Percentiles rank a stretch among this genome's conserved stretches.
Evolutionary conservation across 2,113 vertebrate species (phyloP).

Genomic region (Thryonomys swinderianus): DNA sequence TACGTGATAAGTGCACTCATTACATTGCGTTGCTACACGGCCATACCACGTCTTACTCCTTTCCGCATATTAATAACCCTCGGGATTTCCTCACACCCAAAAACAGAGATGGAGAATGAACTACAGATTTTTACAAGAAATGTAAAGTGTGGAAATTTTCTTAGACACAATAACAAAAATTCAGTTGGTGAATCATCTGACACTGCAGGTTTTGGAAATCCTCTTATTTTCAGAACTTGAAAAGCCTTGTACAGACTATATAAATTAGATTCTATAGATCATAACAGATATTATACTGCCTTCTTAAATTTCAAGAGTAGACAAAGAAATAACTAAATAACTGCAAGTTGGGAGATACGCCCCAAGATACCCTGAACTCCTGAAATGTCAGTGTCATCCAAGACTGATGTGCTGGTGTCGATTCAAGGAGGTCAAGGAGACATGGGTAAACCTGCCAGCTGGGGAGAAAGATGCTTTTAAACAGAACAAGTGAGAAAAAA

Average conservation of each 20-base stretch:
- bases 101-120: not conserved
- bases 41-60: not conserved
- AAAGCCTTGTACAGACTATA: not conserved
- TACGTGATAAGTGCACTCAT: not conserved
- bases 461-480: not conserved
- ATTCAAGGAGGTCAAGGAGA: not conserved
- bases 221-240: not conserved
- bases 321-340: not conserved
- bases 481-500: not conserved
- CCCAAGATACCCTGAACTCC: not conserved
- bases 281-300: not conserved
- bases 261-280: not conserved
- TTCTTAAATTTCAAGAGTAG: constrained; percentile 10
- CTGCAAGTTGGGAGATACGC: not conserved
- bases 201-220: not conserved
- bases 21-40: not conserved
- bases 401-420: not conserved
- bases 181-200: not conserved
- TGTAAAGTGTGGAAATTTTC: not conserved
- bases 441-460: not conserved
- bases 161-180: not conserved
- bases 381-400: not conserved
- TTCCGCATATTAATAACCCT: not conserved
- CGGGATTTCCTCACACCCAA: not conserved
- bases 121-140: not conserved